These are phyloP conservation scores for Serilophus lunatus DNA, from an alignment of 2,113 vertebrate species.

Conservation along the genomic window DNA sequence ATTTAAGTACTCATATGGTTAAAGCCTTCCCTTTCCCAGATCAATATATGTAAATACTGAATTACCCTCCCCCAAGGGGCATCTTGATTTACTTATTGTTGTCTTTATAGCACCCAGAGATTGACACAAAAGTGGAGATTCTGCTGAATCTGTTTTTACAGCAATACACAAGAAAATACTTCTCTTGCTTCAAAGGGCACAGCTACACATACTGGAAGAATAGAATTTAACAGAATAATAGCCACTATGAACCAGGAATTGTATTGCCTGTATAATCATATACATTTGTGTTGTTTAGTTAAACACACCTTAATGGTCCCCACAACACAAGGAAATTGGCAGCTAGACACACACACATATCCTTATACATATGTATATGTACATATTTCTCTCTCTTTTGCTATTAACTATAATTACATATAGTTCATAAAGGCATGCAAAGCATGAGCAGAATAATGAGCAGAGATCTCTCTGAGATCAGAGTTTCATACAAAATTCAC, in stretches of 20 bases:
- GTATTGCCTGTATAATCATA: neutral
- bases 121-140: neutral
- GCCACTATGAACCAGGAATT: neutral
- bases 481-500: fast-evolving
- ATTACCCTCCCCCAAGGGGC: neutral
- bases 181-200: neutral
- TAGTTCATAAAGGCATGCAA: neutral
- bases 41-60: neutral
- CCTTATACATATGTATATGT: no score
- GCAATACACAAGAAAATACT: neutral
- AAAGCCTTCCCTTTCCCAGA: neutral
- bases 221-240: neutral
- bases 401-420: neutral
- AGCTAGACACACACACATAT: fast-evolving
- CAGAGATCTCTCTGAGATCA: neutral
- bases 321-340: neutral
- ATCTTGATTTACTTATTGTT: neutral
- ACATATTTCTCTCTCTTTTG: neutral
- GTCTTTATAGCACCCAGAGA: neutral
- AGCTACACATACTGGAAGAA: neutral
- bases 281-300: neutral
- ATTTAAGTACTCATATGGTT: neutral
- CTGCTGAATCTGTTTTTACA: neutral
- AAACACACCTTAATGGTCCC: neutral
- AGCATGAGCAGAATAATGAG: neutral